Conservation (phyloP, 2,888 invertebrate genomes). For the Cyclophora punctaria region DNA sequence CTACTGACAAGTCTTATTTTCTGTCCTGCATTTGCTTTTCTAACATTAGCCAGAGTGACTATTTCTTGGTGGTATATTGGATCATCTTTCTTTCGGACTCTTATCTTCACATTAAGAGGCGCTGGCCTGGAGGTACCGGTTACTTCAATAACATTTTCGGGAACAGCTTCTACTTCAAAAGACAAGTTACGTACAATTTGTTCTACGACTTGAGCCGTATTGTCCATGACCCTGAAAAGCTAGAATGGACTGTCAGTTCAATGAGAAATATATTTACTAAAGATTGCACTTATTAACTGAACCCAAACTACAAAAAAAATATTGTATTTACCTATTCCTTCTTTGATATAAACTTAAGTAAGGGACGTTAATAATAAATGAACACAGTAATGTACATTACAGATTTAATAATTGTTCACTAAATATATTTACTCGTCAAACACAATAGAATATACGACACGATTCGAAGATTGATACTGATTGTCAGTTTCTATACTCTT, state of each 20-base stretch:
- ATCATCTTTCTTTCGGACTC: constrained; percentile 44
- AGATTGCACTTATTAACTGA: no score
- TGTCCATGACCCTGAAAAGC: constrained; percentile 30
- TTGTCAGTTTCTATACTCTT: constrained; percentile 10
- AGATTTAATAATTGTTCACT: background rate
- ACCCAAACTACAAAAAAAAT: no score
- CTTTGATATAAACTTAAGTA: no score
- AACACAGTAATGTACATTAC: no score
- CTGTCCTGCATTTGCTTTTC: constrained; percentile 21
- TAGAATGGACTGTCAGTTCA: constrained; percentile 2
- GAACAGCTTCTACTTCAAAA: constrained; percentile 50
- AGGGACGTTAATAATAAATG: no score
- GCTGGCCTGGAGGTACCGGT: constrained; percentile 25
- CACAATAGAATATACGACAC: constrained; percentile 58
- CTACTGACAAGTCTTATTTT: constrained; percentile 45
- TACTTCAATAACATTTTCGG: constrained; percentile 26
- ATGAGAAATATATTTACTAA: no score
- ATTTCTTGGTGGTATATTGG: constrained; percentile 23
- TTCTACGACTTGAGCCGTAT: constrained; percentile 26
- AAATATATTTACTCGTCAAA: constrained; percentile 37
- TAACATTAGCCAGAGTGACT: constrained; percentile 33
- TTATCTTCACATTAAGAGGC: constrained; percentile 52
- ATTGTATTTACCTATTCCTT: no score
- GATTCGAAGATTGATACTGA: constrained; percentile 26
- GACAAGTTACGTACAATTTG: constrained; percentile 40